Conservation (phyloP, 2,797 vertebrate genomes). For the Falco berigora region DNA sequence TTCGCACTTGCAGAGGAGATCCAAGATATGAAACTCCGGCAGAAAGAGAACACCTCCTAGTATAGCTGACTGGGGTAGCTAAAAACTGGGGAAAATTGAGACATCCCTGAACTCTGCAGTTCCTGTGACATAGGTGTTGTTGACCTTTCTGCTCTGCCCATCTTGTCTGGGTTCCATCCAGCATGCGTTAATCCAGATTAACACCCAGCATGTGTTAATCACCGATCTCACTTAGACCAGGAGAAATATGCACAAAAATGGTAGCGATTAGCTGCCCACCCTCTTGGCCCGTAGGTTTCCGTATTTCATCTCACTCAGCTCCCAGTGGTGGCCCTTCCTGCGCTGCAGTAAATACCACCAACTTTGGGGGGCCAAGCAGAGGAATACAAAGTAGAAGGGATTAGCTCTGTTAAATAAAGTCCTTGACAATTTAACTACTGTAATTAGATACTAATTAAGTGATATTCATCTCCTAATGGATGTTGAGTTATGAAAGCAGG, state of each 20-base stretch:
- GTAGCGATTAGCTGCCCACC: neutral
- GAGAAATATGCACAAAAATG: accelerated
- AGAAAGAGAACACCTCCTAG: neutral
- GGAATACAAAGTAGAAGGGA: neutral
- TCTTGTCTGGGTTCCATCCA: neutral
- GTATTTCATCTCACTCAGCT: neutral
- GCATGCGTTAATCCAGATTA: neutral
- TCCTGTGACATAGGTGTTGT: neutral
- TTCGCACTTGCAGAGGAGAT: neutral
- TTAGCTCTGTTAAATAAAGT: neutral
- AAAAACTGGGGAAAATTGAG: neutral
- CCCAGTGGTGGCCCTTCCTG: neutral
- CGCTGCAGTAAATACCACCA: neutral
- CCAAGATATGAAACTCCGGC: neutral
- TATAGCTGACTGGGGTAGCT: neutral
- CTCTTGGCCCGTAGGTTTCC: neutral
- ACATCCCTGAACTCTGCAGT: neutral
- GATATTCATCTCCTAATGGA: neutral
- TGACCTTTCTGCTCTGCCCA: neutral
- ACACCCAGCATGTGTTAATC: neutral
- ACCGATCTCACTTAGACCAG: neutral
- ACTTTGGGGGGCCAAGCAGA: neutral
- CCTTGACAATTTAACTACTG: neutral
- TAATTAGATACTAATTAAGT: neutral
- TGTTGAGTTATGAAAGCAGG: neutral